Base-by-base conservation (phyloP, 1,140 invertebrate species). In the Caenorhabditis briggsae region DNA sequence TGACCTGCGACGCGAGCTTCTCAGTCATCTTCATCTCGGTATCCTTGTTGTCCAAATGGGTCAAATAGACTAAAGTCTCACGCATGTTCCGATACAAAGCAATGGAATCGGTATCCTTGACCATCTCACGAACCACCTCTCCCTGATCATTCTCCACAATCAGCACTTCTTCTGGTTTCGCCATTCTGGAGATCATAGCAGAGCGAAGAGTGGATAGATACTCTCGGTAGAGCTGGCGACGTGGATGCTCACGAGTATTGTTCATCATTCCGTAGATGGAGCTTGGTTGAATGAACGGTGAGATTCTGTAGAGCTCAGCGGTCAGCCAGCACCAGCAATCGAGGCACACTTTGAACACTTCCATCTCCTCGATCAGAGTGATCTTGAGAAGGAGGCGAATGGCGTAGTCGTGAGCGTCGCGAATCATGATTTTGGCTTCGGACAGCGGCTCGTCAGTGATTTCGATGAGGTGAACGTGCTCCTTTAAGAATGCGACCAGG, bases 101-200 rank as follows among this genome's bases (percentile, higher is more conserved):
- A 89, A 99, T 99, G 12, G 97, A 96, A 94, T 99, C 98, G 59
- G 98, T 99, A 93, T 99, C 98, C 93, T 99, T 99, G 96, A 99
- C 98, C 92, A 99, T 98, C 93, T 99, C 98, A 74, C 98, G 93
- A 2, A 99, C 97, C 82, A 99, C 97, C 94, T 99, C 98, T 43
- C 98, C 98, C 93, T 99, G 98, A 93, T 99, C 98, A 94, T 99
- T 99, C 93, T 99, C 98, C n/a, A 99, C 98, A 83, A 99, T 97
- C n/a, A 99, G 94, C 8, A 99, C 98, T 94, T 99, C 98, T 93
- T 99, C 98, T 0, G 98, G 98, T 93, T 99, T 99, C 0, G 98
- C 98, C 98, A 99, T 99, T 90, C 97, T 95, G 61, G 96, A 97
- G 83, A 99, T 99, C 97, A 99, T 99, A 33, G 98, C 97, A 89